Base-by-base conservation (phyloP, 2,113 vertebrate species). In the Opisthocomus hoazin region DNA sequence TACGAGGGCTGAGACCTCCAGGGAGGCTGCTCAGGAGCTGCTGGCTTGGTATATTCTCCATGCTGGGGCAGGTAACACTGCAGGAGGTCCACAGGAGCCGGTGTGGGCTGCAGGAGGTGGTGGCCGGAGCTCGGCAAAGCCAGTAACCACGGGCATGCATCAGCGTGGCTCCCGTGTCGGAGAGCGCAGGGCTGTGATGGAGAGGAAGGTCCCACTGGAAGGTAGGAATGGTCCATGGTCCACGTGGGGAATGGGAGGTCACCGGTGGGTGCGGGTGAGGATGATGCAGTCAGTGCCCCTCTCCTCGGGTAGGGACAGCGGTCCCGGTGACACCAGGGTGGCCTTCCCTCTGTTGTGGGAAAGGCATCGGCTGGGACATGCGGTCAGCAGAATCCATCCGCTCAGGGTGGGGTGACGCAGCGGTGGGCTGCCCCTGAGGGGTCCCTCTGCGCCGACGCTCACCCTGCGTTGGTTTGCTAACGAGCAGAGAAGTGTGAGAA, bases 131-230 rank as follows among this genome's bases (percentile, higher is more conserved):
- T 32, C 21, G 1, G 4, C 18, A 22, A 7, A 34, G 32, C 14
- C 3, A 1, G 50, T 12, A 64, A 32, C 50, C 41, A 5, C 0
- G 4, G 24, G 20, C 3, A 14, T 0, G 10, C 13, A 48, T 30
- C 2, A 20, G 48, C 15, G 54, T 4, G 13, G 24, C 12, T 41
- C n/a, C 19, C 2, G 4, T 22, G 1, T 26, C 21, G 12, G 34
- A 26, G 58, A 73, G 39, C 27, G 43, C 17, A 45, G 17, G 43
- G 43, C 27, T 46, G 39, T 11, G 41, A 37, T 15, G 50, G 58
- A 64, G 26, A 41, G 5, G 26, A 65, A 65, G 43, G 10, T 43
- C 50, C 68, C 27, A 36, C 68, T 51, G 68, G 37, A 8, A 70
- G 27, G 29, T 45, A 46, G 46, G 19, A 50, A 36, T 13, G 21